Percentiles rank a stretch among this genome's conserved stretches.
These are phyloP conservation scores for Serranus cabrilla DNA, from an alignment of 2,797 vertebrate species.

Conservation along the genomic window DNA sequence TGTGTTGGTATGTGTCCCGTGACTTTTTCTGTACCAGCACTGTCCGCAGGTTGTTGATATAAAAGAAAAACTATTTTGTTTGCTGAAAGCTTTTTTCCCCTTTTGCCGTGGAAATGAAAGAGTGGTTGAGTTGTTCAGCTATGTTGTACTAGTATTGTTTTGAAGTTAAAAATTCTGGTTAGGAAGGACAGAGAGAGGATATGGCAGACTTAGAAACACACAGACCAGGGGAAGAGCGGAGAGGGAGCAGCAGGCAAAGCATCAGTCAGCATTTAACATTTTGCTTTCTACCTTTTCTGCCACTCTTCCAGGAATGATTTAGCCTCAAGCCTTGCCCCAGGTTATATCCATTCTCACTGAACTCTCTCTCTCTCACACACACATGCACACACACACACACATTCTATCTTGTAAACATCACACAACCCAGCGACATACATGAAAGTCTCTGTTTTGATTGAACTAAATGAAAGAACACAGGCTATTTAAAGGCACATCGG, in stretches of 20 bases:
- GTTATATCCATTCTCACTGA: conserved; percentile 65
- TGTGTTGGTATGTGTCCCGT: no score
- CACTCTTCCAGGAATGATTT: conserved; percentile 74
- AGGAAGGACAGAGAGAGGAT: not conserved
- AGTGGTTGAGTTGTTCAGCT: no score
- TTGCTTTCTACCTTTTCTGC: conserved; percentile 73
- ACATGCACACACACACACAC: conserved; percentile 18
- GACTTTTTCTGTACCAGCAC: no score
- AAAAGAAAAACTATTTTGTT: no score
- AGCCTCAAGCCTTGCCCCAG: conserved; percentile 74
- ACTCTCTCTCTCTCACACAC: conserved; percentile 25
- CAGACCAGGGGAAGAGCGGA: conserved; percentile 11
- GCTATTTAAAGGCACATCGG: conserved; percentile 38
- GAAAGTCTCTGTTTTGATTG: conserved; percentile 55
- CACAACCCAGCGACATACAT: conserved; percentile 26
- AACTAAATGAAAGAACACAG: conserved; percentile 54
- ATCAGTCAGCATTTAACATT: conserved; percentile 77
- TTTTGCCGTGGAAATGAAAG: no score
- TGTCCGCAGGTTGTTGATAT: no score
- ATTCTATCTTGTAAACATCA: conserved; percentile 30
- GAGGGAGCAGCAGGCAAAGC: conserved; percentile 52
- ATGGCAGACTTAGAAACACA: conserved; percentile 17
- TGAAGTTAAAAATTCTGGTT: not conserved
- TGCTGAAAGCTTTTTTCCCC: no score
- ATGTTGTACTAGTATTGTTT: no score